These are phyloP conservation scores for Oeneis ivallda DNA, from an alignment of 2,888 invertebrate genomes.

Conservation along the genomic window DNA sequence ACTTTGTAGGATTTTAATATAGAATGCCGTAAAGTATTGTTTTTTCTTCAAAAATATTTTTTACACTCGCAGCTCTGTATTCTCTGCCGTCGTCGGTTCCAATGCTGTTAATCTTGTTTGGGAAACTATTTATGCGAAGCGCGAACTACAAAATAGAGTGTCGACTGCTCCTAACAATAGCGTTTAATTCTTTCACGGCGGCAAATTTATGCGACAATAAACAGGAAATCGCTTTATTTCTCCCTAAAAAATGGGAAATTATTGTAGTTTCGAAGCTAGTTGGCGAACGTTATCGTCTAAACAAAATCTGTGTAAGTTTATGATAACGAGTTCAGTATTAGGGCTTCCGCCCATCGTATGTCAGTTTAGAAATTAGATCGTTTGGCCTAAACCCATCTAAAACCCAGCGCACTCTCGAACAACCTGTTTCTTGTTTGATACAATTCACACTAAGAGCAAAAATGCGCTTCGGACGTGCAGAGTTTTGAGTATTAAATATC, in stretches of 20 bases:
- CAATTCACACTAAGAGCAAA: too few relatives aligned
- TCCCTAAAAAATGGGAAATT: constrained; percentile 24
- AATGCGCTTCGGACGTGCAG: too few relatives aligned
- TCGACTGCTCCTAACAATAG: constrained; percentile 22
- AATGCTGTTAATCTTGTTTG: constrained; percentile 22
- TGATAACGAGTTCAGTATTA: neutral
- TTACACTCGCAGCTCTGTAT: neutral
- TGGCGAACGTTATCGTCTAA: constrained; percentile 20
- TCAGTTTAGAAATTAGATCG: too few relatives aligned
- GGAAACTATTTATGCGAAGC: constrained; percentile 24
- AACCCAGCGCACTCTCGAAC: too few relatives aligned
- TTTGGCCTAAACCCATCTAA: too few relatives aligned
- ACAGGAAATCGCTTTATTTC: constrained; percentile 32
- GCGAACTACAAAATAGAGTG: constrained; percentile 21
- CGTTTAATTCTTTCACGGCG: constrained; percentile 30
- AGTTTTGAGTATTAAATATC: too few relatives aligned
- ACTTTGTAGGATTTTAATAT: too few relatives aligned
- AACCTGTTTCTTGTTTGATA: too few relatives aligned
- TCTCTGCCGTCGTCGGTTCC: neutral
- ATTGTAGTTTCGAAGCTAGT: constrained; percentile 20
- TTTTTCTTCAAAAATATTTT: neutral
- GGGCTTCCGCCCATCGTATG: too few relatives aligned
- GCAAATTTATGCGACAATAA: constrained; percentile 35
- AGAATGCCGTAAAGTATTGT: too few relatives aligned
- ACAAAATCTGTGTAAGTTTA: constrained; percentile 21